Evolutionary conservation across 2,888 invertebrate species (phyloP).

Genomic region (Frankliniella fusca): DNA sequence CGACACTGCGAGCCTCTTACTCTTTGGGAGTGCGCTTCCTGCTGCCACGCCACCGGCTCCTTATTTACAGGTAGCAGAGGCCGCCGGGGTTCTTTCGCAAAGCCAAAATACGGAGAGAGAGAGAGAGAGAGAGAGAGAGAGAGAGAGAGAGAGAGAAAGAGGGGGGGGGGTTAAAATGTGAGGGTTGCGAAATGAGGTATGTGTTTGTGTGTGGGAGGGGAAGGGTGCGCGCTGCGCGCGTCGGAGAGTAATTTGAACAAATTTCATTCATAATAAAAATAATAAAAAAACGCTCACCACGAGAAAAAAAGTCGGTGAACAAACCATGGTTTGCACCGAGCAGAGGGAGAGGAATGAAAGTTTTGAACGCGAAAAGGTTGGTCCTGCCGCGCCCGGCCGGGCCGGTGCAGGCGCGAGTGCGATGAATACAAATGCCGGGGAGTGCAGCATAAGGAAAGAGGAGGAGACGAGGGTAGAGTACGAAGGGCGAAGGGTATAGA

Average conservation of each 20-base stretch:
- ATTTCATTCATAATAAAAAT: too few species aligned
- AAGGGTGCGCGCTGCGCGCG: not conserved
- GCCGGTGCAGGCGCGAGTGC: not conserved
- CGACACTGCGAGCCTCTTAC: too few species aligned
- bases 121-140: not conserved
- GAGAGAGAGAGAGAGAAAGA: not conserved
- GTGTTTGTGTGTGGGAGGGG: not conserved
- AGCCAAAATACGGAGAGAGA: not conserved
- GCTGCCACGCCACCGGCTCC: too few species aligned
- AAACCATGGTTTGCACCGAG: too few species aligned
- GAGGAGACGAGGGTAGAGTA: not conserved
- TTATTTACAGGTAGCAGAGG: too few species aligned
- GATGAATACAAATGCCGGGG: constrained; percentile 15
- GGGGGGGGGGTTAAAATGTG: too few species aligned
- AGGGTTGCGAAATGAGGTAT: too few species aligned
- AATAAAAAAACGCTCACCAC: too few species aligned
- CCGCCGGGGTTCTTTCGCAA: not conserved
- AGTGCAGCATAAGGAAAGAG: not conserved
- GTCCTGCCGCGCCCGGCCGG: not conserved
- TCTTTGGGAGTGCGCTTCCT: too few species aligned
- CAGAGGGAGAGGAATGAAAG: too few species aligned
- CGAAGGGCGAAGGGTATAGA: not conserved
- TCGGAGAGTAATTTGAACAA: too few species aligned
- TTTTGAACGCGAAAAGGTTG: not conserved
- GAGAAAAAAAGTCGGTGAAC: too few species aligned